These are phyloP conservation scores for Sarcophaga rosellei DNA, from an alignment of 2,888 invertebrate species.

Conservation along the genomic window DNA sequence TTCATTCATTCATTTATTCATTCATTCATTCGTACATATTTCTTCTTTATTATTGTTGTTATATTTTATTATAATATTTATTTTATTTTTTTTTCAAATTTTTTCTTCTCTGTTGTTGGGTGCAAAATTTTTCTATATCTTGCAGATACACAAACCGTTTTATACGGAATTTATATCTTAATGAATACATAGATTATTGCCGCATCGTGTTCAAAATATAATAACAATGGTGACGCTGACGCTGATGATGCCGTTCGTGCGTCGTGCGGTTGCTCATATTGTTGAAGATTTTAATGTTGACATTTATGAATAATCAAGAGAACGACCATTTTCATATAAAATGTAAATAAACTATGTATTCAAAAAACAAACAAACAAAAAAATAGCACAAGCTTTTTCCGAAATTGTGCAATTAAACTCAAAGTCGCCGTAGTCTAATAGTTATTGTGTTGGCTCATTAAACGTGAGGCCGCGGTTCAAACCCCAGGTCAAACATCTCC, in stretches of 20 bases:
- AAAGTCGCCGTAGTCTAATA: neutral
- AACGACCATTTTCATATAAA: slow-evolving; percentile 11
- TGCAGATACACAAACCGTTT: slow-evolving; percentile 1
- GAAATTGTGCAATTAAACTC: slow-evolving; percentile 27
- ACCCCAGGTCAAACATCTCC: no score
- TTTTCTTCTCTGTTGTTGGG: slow-evolving; percentile 13
- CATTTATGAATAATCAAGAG: slow-evolving; percentile 43
- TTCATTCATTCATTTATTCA: neutral
- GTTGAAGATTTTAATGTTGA: slow-evolving; percentile 24
- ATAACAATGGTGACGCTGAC: slow-evolving; percentile 16
- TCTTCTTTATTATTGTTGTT: neutral
- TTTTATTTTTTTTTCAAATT: neutral
- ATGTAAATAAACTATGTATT: slow-evolving; percentile 24
- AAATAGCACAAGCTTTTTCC: neutral
- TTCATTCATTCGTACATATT: slow-evolving; percentile 10
- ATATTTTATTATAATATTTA: slow-evolving; percentile 14
- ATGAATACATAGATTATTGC: slow-evolving; percentile 34
- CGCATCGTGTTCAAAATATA: neutral
- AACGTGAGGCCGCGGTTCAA: no score
- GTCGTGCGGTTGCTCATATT: neutral
- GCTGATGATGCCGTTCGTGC: neutral
- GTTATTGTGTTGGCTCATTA: no score
- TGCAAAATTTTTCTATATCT: slow-evolving; percentile 12
- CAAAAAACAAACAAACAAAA: neutral
- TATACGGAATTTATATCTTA: slow-evolving; percentile 35